Evolutionary conservation across 2,113 vertebrate genomes (phyloP), one percentile per base, ranked within the genome.

Genomic region (Lynx canadensis): DNA sequence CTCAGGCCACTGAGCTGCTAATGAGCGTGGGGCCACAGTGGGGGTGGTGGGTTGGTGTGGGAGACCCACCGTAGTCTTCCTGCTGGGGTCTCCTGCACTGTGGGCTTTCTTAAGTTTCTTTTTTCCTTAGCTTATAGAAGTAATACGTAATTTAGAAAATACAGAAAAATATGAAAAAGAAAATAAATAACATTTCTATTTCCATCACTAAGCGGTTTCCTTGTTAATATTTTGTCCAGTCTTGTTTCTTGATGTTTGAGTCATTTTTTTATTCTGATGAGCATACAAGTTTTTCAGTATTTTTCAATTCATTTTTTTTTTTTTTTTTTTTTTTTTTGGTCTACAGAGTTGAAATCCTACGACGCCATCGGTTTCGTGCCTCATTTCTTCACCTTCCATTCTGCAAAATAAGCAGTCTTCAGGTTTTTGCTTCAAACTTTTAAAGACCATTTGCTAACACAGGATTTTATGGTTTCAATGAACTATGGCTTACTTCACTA

Each of bases 401-500:
- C 86, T 95, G 27, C 21, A 90, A 85, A 93, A 79, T 52, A 78
- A 94, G 76, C 8, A 55, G 1, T 19, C 23, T 74, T n/a, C 12
- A 45, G 18, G 19, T 93, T 88, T 83, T 69, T 84, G 68, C 90
- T 90, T 96, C 31, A 76, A 84, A 91, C 21, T 90, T n/a, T 80
- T 29, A 41, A 83, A 88, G 21, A 52, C 29, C 18, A 52, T 66
- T 81, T 95, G 3, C 82, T n/a, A 74, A 65, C 27, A 83, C 31
- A 60, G 3, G 41, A 65, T 82, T 78, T 81, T 19, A 60, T 85
- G 23, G 7, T 73, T 90, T 81, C 69, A 36, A 7, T 52, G 50
- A 48, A 31, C 60, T 21, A 5, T 21, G 38, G 25, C 63, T 76
- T 66, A 38, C 33, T 78, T 79, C 27, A 41, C 13, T 13, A 52